A percentile compares a stretch with the other conserved stretches of the same genome.
phyloP scores from a whole-genome alignment of 2,113 vertebrate genomes.

The Neoarius graeffei region DNA sequence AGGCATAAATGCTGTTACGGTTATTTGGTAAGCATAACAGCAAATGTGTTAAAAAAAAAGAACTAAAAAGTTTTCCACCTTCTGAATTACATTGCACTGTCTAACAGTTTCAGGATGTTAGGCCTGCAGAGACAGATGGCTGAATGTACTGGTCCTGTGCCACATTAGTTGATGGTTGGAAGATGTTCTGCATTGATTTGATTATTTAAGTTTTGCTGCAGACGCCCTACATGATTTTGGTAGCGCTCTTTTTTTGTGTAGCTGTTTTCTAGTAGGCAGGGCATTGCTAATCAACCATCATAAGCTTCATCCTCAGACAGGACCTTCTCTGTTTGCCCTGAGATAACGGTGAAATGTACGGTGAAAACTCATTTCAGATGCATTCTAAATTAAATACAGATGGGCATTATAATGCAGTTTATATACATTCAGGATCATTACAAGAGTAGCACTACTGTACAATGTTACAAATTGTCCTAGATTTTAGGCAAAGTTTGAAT shows the following conservation, averaged over 20 bases:
- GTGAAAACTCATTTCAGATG: slow-evolving; percentile 52
- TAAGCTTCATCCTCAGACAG: slow-evolving; percentile 62
- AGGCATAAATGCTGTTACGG: background rate
- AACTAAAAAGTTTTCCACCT: background rate
- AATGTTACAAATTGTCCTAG: background rate
- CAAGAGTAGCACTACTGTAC: background rate
- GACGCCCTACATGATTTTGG: slow-evolving; percentile 43
- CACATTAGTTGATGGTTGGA: slow-evolving; percentile 76
- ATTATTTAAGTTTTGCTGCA: slow-evolving; percentile 65
- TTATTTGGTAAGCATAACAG: background rate
- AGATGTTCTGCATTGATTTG: slow-evolving; percentile 68
- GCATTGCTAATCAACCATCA: slow-evolving; percentile 78
- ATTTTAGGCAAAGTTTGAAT: slow-evolving; percentile 8
- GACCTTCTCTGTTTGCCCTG: slow-evolving; percentile 24
- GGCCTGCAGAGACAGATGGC: background rate
- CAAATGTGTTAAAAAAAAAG: background rate
- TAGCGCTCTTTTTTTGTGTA: slow-evolving; percentile 44
- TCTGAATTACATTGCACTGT: background rate
- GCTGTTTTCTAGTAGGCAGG: slow-evolving; percentile 69
- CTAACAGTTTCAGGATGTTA: slow-evolving; percentile 19
- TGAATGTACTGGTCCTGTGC: slow-evolving; percentile 61
- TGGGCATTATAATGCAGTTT: slow-evolving; percentile 63
- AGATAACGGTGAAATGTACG: slow-evolving; percentile 57
- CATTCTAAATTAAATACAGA: slow-evolving; percentile 56
- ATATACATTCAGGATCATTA: slow-evolving; percentile 53